Percentiles rank a stretch among this genome's conserved stretches.
Conservation (phyloP, 2,113 vertebrate genomes). For the Lepus timidus region DNA sequence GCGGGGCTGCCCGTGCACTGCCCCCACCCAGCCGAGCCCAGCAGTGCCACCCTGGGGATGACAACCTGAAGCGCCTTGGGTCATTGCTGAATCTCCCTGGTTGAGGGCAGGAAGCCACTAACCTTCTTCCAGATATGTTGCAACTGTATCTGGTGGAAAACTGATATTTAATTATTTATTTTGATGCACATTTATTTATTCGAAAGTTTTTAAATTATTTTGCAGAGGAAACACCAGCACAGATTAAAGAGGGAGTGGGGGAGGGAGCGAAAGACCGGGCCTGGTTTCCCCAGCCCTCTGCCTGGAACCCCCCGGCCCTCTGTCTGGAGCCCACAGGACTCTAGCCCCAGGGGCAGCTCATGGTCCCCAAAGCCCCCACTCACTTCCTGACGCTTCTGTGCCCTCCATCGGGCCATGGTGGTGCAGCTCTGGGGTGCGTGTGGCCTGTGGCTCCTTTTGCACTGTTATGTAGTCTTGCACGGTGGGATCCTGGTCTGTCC, state of each 20-base stretch:
- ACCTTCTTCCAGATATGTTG: not conserved
- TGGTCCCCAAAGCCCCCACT: not conserved
- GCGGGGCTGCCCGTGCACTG: not conserved
- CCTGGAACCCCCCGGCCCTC: not conserved
- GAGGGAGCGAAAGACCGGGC: not conserved
- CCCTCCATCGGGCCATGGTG: no score
- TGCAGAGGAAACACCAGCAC: not conserved
- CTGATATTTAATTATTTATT: not conserved
- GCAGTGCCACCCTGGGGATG: not conserved
- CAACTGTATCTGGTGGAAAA: not conserved
- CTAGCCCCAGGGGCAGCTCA: not conserved
- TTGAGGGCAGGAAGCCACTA: not conserved
- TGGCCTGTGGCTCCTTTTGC: not conserved
- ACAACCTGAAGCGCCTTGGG: not conserved
- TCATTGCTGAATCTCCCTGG: not conserved
- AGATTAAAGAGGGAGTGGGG: not conserved
- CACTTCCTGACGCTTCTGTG: no score
- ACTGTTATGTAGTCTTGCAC: not conserved
- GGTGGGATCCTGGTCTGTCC: not conserved
- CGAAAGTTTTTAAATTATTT: not conserved
- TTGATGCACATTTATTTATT: not conserved
- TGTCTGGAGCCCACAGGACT: no score
- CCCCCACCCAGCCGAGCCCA: not conserved
- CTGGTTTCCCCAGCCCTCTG: not conserved
- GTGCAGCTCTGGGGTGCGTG: fast-evolving